Evolutionary conservation across 1,140 invertebrate genomes (phyloP).

Genomic region (Drosophila ironensis): DNA sequence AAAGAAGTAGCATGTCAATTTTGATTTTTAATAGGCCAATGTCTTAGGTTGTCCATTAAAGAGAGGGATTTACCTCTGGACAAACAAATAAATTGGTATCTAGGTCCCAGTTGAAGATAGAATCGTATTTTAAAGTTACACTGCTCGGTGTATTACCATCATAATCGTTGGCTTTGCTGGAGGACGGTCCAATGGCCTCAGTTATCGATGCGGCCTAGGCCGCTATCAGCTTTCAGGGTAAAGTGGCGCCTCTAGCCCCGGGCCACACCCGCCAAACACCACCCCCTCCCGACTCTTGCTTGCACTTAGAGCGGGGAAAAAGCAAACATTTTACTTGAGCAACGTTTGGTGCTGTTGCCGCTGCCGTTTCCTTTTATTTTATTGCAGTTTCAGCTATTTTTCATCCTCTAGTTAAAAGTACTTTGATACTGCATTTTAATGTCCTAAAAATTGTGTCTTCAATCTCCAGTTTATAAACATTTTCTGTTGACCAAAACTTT

Average conservation of each 20-base stretch:
- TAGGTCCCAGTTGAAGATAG: no score
- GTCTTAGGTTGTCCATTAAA: no score
- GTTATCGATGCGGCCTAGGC: slow-evolving; percentile 65
- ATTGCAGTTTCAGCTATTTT: slow-evolving; percentile 3
- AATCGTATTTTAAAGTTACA: no score
- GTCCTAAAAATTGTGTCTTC: no score
- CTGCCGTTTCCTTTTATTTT: slow-evolving; percentile 9
- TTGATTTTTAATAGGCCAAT: no score
- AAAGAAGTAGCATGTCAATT: no score
- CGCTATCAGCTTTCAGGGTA: slow-evolving; percentile 51
- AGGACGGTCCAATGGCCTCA: slow-evolving; percentile 58
- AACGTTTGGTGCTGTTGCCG: slow-evolving; percentile 45
- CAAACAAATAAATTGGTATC: no score
- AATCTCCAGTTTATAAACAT: no score
- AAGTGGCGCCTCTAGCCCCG: slow-evolving; percentile 43
- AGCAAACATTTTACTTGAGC: slow-evolving; percentile 76
- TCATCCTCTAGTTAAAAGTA: background rate
- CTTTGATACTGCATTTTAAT: no score
- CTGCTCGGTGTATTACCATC: slow-evolving; percentile 14
- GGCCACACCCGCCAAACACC: background rate
- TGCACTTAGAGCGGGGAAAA: slow-evolving; percentile 64
- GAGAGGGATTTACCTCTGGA: no score
- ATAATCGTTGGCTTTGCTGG: slow-evolving; percentile 16
- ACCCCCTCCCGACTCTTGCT: slow-evolving; percentile 1
- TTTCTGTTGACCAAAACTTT: no score